Conservation (phyloP, 2,113 vertebrate genomes). For the Himantopus leucocephalus region DNA sequence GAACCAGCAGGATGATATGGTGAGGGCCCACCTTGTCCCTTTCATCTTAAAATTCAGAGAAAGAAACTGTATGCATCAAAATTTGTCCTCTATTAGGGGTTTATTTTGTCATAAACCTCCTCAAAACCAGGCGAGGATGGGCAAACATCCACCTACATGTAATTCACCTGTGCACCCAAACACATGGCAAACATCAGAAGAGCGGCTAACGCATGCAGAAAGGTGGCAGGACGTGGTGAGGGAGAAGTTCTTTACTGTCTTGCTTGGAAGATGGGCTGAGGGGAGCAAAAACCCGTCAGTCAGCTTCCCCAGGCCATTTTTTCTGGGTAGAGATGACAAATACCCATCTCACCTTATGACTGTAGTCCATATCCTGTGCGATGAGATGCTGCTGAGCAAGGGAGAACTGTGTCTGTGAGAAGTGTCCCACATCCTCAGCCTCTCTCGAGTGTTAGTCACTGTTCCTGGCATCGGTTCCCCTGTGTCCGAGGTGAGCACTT, state of each 20-base stretch:
- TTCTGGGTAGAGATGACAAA: constrained; percentile 44
- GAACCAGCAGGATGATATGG: background rate
- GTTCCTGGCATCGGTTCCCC: background rate
- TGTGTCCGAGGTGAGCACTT: background rate
- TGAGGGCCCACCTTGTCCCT: background rate
- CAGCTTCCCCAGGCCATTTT: background rate
- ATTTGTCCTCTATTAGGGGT: background rate
- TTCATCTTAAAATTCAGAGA: background rate
- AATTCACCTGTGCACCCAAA: background rate
- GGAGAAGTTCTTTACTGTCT: background rate
- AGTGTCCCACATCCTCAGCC: background rate
- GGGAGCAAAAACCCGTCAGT: background rate
- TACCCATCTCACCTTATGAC: constrained; percentile 24
- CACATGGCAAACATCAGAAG: background rate
- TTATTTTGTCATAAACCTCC: background rate
- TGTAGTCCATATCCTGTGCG: constrained; percentile 26
- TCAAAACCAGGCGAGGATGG: background rate
- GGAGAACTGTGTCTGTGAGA: background rate
- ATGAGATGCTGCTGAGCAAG: constrained; percentile 23
- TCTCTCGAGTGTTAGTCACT: background rate
- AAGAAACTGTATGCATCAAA: background rate
- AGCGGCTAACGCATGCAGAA: background rate
- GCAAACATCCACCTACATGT: background rate
- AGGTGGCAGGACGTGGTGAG: background rate
- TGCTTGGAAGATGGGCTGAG: background rate